These are phyloP conservation scores for Cheilosia vernalis DNA, from an alignment of 2,888 invertebrate genomes.

Conservation along the genomic window DNA sequence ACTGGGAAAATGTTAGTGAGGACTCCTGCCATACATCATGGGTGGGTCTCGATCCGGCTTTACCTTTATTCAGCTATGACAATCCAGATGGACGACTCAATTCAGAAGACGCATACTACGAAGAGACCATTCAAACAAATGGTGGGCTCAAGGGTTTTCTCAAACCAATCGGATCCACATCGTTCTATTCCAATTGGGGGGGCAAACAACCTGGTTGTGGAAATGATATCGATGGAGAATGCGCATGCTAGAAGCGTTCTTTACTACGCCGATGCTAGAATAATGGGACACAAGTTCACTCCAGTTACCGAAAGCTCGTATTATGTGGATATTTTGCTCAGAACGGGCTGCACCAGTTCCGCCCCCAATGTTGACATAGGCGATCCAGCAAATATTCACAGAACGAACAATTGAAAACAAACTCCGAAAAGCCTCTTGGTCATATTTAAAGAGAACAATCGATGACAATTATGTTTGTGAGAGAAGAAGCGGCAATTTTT, in stretches of 20 bases:
- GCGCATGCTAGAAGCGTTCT: too few relatives aligned
- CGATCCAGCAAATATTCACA: slow-evolving; percentile 72
- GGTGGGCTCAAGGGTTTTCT: slow-evolving; percentile 77
- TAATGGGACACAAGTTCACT: slow-evolving; percentile 66
- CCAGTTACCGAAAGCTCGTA: slow-evolving; percentile 67
- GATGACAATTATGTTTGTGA: not conserved
- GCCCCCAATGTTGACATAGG: slow-evolving; percentile 50
- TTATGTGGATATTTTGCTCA: slow-evolving; percentile 57
- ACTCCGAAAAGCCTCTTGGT: slow-evolving; percentile 6
- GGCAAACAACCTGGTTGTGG: slow-evolving; percentile 84
- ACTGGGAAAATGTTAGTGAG: slow-evolving; percentile 84
- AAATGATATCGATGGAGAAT: slow-evolving; percentile 77
- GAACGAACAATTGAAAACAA: slow-evolving; percentile 63
- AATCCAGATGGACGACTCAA: slow-evolving; percentile 70
- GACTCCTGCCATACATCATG: slow-evolving; percentile 85
- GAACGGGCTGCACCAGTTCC: slow-evolving; percentile 41
- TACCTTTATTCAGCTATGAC: too few relatives aligned
- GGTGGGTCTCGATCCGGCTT: too few relatives aligned
- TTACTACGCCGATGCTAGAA: slow-evolving; percentile 82
- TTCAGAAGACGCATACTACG: slow-evolving; percentile 77
- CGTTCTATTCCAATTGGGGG: slow-evolving; percentile 84
- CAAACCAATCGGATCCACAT: slow-evolving; percentile 80
- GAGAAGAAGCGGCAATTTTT: slow-evolving; percentile 15
- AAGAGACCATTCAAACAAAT: slow-evolving; percentile 78
- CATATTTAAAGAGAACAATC: slow-evolving; percentile 10